A percentile compares a stretch with the other conserved stretches of the same genome.
Conservation (phyloP, 37 sponge, comb jelly and placozoan species). For the Diacarnus erythraeanus region DNA sequence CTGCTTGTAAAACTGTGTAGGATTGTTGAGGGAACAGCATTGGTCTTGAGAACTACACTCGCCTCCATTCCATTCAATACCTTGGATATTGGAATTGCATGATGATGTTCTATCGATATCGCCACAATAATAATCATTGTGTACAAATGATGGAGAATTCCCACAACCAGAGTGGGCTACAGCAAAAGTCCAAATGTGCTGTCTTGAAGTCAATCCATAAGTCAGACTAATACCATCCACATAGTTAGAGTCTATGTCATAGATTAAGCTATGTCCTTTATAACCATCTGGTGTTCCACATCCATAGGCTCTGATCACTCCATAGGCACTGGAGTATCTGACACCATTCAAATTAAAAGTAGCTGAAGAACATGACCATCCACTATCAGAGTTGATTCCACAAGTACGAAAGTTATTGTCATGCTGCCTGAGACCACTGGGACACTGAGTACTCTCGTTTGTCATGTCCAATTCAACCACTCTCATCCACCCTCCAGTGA, state of each 20-base stretch:
- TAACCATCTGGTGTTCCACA: conserved; percentile 11
- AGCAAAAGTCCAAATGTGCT: no score
- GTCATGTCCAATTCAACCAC: conserved; percentile 4
- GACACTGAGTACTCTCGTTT: conserved; percentile 6
- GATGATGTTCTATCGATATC: no score
- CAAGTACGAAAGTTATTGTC: background rate
- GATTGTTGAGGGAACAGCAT: no score
- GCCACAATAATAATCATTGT: no score
- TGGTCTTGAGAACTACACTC: no score
- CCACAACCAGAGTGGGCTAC: no score
- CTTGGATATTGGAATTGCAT: no score
- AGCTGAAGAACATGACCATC: background rate
- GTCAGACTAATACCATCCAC: conserved; percentile 22
- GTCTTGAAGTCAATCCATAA: no score
- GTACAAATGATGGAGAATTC: no score
- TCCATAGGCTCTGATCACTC: conserved; percentile 27
- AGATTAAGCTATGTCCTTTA: no score
- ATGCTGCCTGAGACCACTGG: background rate
- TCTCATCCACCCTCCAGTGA: conserved; percentile 29
- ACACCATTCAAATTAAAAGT: background rate
- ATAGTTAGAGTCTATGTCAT: background rate
- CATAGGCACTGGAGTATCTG: conserved; percentile 30
- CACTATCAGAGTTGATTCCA: background rate
- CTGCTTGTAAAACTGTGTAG: no score
- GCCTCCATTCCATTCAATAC: no score